phyloP scores from a whole-genome alignment of 2,888 invertebrate genomes.

The Yponomeuta malinellus region DNA sequence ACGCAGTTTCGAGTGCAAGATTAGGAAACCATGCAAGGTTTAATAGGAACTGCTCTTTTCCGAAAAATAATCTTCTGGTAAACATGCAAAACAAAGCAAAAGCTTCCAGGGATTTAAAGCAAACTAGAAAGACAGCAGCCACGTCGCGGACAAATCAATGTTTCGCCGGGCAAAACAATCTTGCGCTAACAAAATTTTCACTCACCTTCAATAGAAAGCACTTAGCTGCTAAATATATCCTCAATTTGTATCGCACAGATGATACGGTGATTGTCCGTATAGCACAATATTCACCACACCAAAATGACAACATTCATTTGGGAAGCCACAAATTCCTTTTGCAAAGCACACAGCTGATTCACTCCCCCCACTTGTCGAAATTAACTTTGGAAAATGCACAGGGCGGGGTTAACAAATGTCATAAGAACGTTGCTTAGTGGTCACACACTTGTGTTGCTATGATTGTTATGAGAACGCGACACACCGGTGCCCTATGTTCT shows the following conservation, averaged over 20 bases:
- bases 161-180: slow-evolving; percentile 32
- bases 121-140: slow-evolving; percentile 31
- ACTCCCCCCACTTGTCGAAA: slow-evolving; percentile 62
- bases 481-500: slow-evolving; percentile 50
- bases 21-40: not conserved
- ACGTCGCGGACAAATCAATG: slow-evolving; percentile 56
- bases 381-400: slow-evolving; percentile 67
- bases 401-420: slow-evolving; percentile 74
- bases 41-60: not conserved
- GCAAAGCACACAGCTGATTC: slow-evolving; percentile 47
- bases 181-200: slow-evolving; percentile 7
- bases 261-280: slow-evolving; percentile 73
- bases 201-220: slow-evolving; percentile 19
- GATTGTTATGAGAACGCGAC: slow-evolving; percentile 30
- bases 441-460: slow-evolving; percentile 58
- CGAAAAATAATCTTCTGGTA: not conserved
- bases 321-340: slow-evolving; percentile 49
- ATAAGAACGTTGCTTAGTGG: slow-evolving; percentile 69
- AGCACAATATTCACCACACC: slow-evolving; percentile 75
- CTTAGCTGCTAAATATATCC: slow-evolving; percentile 66
- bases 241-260: slow-evolving; percentile 68
- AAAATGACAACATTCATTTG: slow-evolving; percentile 74
- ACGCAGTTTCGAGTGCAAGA: not conserved
- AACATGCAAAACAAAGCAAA: not conserved
- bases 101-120: slow-evolving; percentile 8